Conservation (phyloP, 2,797 vertebrate species). For the Sarcoramphus papa region DNA sequence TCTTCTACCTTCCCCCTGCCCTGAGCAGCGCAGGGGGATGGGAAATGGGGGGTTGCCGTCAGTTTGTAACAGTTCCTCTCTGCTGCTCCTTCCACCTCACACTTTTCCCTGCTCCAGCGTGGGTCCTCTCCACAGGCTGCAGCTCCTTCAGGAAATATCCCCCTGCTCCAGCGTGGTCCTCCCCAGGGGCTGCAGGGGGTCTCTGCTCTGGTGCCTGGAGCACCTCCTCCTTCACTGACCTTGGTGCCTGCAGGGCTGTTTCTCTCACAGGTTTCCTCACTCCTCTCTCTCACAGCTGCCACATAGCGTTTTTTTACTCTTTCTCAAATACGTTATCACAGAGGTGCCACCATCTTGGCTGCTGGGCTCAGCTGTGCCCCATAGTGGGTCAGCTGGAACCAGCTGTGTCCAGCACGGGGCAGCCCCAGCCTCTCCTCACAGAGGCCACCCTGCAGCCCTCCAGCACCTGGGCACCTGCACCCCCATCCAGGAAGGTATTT, state of each 20-base stretch:
- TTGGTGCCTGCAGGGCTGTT: neutral
- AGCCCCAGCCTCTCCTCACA: neutral
- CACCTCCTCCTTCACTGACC: neutral
- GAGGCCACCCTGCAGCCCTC: too few species aligned
- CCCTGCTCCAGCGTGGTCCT: neutral
- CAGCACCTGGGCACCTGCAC: neutral
- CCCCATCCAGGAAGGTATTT: neutral
- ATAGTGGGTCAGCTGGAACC: fast-evolving
- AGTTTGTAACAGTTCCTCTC: neutral
- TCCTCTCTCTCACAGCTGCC: neutral
- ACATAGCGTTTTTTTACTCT: neutral
- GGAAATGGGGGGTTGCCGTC: neutral
- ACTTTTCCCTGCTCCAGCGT: neutral
- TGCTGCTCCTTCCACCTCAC: neutral
- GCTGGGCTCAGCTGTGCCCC: too few species aligned
- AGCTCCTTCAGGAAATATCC: neutral
- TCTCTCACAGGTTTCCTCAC: neutral
- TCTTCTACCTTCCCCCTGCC: too few species aligned
- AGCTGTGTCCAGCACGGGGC: fast-evolving
- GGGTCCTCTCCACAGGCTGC: neutral
- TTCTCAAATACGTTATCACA: neutral
- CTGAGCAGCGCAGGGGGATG: fast-evolving
- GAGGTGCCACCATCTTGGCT: neutral
- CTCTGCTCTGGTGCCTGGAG: neutral
- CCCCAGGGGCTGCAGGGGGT: neutral